Conservation (phyloP, 2,888 invertebrate genomes). For the Lissocephala sabroskyi region DNA sequence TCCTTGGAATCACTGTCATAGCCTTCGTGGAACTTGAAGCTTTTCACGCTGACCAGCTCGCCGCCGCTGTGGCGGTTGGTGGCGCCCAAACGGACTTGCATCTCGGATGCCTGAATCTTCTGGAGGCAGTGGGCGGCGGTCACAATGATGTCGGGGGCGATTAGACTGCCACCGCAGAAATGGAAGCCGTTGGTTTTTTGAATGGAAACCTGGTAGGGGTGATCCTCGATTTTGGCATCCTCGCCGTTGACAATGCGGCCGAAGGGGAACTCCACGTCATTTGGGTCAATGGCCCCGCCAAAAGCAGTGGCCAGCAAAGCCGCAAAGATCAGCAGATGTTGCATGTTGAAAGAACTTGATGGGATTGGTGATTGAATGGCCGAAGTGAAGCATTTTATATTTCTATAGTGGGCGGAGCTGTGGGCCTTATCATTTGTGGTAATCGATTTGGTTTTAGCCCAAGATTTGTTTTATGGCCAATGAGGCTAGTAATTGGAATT, state of each 20-base stretch:
- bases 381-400: no score
- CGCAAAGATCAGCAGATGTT: slow-evolving; percentile 24
- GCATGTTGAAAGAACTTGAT: no score
- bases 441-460: no score
- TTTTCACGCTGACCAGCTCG: slow-evolving; percentile 59
- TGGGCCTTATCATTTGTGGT: no score
- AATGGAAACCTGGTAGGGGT: slow-evolving; percentile 73
- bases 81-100: slow-evolving; percentile 70
- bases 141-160: slow-evolving; percentile 60
- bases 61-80: slow-evolving; percentile 66
- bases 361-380: no score
- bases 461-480: no score
- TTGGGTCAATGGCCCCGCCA: slow-evolving; percentile 11
- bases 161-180: slow-evolving; percentile 73
- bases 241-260: slow-evolving; percentile 73
- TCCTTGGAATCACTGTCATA: slow-evolving; percentile 64
- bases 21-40: slow-evolving; percentile 55
- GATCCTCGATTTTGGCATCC: slow-evolving; percentile 65
- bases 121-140: slow-evolving; percentile 73
- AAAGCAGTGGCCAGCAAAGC: slow-evolving; percentile 29
- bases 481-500: no score
- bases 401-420: no score
- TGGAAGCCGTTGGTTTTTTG: slow-evolving; percentile 60
- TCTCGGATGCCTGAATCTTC: slow-evolving; percentile 22
- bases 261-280: slow-evolving; percentile 35